Base-by-base conservation (phyloP, 2,113 vertebrate species). In the Oreochromis spilurus region DNA sequence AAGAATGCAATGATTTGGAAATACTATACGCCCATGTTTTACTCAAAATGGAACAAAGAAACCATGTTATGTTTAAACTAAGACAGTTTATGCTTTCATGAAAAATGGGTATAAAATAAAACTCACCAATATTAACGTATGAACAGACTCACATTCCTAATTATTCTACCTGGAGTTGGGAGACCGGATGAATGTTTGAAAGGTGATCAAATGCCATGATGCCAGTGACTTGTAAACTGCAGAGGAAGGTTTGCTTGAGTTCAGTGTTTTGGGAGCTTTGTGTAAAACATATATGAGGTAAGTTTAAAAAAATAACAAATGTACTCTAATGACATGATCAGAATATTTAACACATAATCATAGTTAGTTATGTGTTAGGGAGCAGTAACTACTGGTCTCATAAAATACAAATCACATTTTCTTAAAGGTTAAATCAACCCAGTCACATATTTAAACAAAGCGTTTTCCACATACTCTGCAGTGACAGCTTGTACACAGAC, bases 1-100 rank as follows among this genome's bases (percentile, higher is more conserved):
- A 65, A 36, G 34, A 38, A 65, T 65, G 10, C 4, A 65, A 13
- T 1, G 60, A 65, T 38, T 38, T 67, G 60, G 19, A 38, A 38
- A 0, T 67, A 65, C 31, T 65, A 21, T 21, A 67, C 2, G 3
- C 11, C 0, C 34, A 13, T 65, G 60, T 65, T 38, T 5, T 65
- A 65, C 31, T 65, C 31, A n/a, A 10, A 65, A 38, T 26, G 10
- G 13, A 72, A 45, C 1, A 29, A 9, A 45, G 1, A 45, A 11
- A 45, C 38, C 21, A 45, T 26, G 26, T 45, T n/a, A 45, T 45
- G 65, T 45, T 43, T 24, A 70, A 43, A 43, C 38, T 43, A 14
- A 70, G 65, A 43, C 12, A 70, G 7, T 43, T 70, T 40, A 43
- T 0, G n/a, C 36, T 70, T 24, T 24, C 0, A 70, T 67, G 11